Evolutionary conservation across 2,797 vertebrate species (phyloP).

Genomic region (Ctenopoma multispine): DNA sequence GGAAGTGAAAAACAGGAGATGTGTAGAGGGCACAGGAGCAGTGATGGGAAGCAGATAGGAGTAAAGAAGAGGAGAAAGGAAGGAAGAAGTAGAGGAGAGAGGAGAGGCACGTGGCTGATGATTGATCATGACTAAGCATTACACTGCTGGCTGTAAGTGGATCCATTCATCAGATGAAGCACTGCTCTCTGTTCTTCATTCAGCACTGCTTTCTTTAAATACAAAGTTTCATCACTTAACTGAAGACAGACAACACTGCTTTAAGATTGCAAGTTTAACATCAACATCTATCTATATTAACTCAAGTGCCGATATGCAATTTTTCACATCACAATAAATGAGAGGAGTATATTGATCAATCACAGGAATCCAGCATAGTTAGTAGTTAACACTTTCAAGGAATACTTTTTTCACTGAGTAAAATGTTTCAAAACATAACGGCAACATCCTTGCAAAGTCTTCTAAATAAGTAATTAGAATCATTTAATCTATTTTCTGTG

Average conservation of each 20-base stretch:
- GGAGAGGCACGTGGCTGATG: constrained; percentile 33
- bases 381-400: too few relatives aligned
- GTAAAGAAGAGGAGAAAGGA: background rate
- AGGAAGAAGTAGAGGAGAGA: constrained; percentile 5
- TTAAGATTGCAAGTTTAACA: constrained; percentile 18
- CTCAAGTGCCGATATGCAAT: constrained; percentile 11
- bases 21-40: background rate
- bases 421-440: too few relatives aligned
- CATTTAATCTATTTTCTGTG: too few relatives aligned
- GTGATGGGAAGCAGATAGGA: background rate
- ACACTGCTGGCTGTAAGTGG: constrained; percentile 56
- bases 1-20: background rate
- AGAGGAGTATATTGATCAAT: background rate
- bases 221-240: constrained; percentile 39
- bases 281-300: constrained; percentile 26
- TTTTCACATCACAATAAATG: constrained; percentile 23
- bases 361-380: background rate
- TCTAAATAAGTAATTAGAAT: too few relatives aligned
- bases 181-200: constrained; percentile 44
- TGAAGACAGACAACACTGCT: constrained; percentile 9
- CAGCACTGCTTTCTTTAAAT: constrained; percentile 26
- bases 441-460: too few relatives aligned
- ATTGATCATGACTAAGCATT: constrained; percentile 71
- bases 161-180: constrained; percentile 66
- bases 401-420: background rate